phyloP scores from a whole-genome alignment of 64 coral and sea anemone genomes.

The Stichodactyla helianthus region DNA sequence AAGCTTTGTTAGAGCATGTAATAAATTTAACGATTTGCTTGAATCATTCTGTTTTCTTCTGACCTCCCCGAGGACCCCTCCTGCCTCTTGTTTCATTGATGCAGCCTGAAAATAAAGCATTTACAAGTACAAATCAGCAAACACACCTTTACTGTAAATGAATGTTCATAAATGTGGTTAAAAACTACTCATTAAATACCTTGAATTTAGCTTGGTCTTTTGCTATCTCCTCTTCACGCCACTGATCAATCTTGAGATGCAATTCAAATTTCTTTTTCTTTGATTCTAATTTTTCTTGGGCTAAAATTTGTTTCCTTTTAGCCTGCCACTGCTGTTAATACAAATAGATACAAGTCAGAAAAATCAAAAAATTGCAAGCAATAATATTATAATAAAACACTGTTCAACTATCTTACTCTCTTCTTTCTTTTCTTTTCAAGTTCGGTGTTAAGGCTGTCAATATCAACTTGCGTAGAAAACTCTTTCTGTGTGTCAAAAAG shows the following conservation, averaged over 20 bases:
- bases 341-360: not conserved
- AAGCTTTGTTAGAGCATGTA: conserved; percentile 54
- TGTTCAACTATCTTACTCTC: conserved; percentile 22
- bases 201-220: conserved; percentile 59
- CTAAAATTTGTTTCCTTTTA: conserved; percentile 12
- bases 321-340: conserved; percentile 41
- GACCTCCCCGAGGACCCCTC: conserved; percentile 62
- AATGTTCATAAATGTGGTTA: too few relatives aligned
- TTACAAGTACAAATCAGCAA: not conserved
- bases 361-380: not conserved
- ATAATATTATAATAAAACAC: not conserved
- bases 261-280: conserved; percentile 19
- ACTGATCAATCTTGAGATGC: conserved; percentile 56
- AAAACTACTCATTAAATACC: not conserved
- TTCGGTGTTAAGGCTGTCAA: conserved; percentile 25
- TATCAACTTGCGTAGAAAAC: conserved; percentile 32
- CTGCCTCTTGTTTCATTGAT: conserved; percentile 69
- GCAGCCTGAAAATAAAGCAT: conserved; percentile 32
- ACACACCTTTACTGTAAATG: too few relatives aligned
- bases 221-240: conserved; percentile 49
- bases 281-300: conserved; percentile 15
- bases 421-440: conserved; percentile 26
- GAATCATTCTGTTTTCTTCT: conserved; percentile 57
- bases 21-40: conserved; percentile 49
- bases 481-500: conserved; percentile 17